A percentile compares a stretch with the other conserved stretches of the same genome.
These are phyloP conservation scores for Arrhopalites spinosus DNA, from an alignment of 2,888 invertebrate genomes.

Conservation along the genomic window DNA sequence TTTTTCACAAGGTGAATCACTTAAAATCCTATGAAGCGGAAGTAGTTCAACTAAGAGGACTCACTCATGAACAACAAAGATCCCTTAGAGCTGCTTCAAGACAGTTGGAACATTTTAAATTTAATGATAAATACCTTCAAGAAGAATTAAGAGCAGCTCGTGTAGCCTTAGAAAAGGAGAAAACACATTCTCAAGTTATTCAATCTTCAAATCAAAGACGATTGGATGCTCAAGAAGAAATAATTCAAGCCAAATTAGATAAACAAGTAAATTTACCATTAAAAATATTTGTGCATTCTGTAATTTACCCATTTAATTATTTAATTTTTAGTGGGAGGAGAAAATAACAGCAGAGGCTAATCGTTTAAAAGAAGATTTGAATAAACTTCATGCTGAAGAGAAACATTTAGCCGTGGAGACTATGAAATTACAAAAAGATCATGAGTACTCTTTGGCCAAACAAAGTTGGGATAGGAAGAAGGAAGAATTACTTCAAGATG, in stretches of 20 bases:
- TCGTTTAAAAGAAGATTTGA: slow-evolving; percentile 68
- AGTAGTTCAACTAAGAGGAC: slow-evolving; percentile 64
- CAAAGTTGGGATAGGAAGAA: slow-evolving; percentile 64
- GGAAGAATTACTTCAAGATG: slow-evolving; percentile 64
- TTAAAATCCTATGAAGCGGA: slow-evolving; percentile 66
- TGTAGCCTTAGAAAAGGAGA: slow-evolving; percentile 63
- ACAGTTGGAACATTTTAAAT: slow-evolving; percentile 65
- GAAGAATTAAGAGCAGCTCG: slow-evolving; percentile 58
- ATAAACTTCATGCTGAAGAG: slow-evolving; percentile 68
- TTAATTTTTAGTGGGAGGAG: slow-evolving; percentile 67
- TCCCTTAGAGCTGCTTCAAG: slow-evolving; percentile 64
- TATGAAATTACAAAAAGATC: slow-evolving; percentile 65
- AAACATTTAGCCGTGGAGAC: slow-evolving; percentile 66
- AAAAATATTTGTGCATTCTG: no score
- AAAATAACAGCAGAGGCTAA: slow-evolving; percentile 68
- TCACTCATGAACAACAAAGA: slow-evolving; percentile 67
- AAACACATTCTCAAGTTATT: slow-evolving; percentile 55
- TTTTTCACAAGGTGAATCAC: slow-evolving; percentile 60
- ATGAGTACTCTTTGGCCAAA: slow-evolving; percentile 64
- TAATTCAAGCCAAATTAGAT: slow-evolving; percentile 58
- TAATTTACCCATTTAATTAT: no score
- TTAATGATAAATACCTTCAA: slow-evolving; percentile 65
- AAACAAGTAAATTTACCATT: slow-evolving; percentile 63
- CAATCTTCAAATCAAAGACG: slow-evolving; percentile 53
- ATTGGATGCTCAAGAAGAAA: slow-evolving; percentile 54